A percentile compares a stretch with the other conserved stretches of the same genome.
Evolutionary conservation across 2,113 vertebrate genomes (phyloP).

Genomic region (Pipra filicauda): DNA sequence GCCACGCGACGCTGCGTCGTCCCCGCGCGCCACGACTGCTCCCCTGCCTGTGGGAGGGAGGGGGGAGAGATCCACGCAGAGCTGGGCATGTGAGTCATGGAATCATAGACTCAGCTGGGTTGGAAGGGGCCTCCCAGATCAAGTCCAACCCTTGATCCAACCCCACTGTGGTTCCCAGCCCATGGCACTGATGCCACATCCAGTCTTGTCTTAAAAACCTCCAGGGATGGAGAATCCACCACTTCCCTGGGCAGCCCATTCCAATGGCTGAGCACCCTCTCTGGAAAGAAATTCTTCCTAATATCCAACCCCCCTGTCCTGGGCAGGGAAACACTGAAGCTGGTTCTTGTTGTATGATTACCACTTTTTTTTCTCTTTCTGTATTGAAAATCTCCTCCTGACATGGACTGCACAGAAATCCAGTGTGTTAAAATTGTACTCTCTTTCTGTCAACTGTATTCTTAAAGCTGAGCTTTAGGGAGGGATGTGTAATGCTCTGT

Average conservation of each 20-base stretch:
- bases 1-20: conserved; percentile 78
- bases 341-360: neutral
- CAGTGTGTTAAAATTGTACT: neutral
- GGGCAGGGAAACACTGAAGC: neutral
- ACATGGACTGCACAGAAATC: neutral
- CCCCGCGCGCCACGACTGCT: conserved; percentile 77
- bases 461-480: neutral
- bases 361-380: neutral
- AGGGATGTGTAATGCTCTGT: neutral
- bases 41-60: conserved; percentile 72
- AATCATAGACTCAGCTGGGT: too few species aligned
- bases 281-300: too few species aligned
- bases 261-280: too few species aligned
- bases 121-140: too few species aligned
- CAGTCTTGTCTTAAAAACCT: too few species aligned
- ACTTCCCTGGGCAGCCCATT: too few species aligned
- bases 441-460: neutral
- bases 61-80: conserved; percentile 80
- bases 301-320: neutral
- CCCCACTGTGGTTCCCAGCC: too few species aligned
- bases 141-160: too few species aligned
- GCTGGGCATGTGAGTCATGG: conserved; percentile 84
- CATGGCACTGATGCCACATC: too few species aligned
- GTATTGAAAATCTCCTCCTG: neutral
- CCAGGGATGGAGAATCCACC: too few species aligned